Percentiles rank a stretch among this genome's conserved stretches.
phyloP scores from a whole-genome alignment of 2,888 invertebrate genomes.

The Hirtodrosophila cameraria region DNA sequence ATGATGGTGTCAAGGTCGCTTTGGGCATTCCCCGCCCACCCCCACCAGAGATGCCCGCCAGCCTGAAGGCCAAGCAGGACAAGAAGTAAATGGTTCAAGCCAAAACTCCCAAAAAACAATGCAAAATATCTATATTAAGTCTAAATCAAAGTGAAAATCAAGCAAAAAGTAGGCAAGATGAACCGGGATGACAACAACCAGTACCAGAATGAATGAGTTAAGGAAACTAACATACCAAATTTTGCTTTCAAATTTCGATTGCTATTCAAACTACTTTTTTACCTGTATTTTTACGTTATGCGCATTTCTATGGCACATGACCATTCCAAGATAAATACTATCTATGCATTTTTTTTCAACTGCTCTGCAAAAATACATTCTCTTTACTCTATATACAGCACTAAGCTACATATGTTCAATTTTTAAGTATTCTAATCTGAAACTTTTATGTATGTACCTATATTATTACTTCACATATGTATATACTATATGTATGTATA shows the following conservation, averaged over 20 bases:
- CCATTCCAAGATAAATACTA: conserved; percentile 32
- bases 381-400: conserved; percentile 27
- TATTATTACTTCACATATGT: conserved; percentile 17
- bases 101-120: background rate
- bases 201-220: conserved; percentile 8
- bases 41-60: conserved; percentile 96
- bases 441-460: conserved; percentile 8
- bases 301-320: background rate
- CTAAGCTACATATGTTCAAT: conserved; percentile 44
- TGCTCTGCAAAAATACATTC: conserved; percentile 43
- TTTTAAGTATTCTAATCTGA: conserved; percentile 60
- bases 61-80: conserved; percentile 86
- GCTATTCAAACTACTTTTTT: background rate
- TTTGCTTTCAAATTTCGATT: background rate
- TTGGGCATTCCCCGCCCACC: conserved; percentile 93
- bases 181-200: conserved; percentile 5
- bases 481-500: conserved; percentile 12
- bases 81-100: conserved; percentile 15
- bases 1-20: conserved; percentile 94
- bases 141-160: conserved; percentile 26
- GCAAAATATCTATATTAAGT: conserved; percentile 31
- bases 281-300: background rate
- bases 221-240: conserved; percentile 45
- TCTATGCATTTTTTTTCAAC: conserved; percentile 24
- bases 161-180: conserved; percentile 9